A percentile compares a stretch with the other conserved stretches of the same genome.
Evolutionary conservation across 2,113 vertebrate genomes (phyloP).

Genomic region (Sisor rabdophorus): DNA sequence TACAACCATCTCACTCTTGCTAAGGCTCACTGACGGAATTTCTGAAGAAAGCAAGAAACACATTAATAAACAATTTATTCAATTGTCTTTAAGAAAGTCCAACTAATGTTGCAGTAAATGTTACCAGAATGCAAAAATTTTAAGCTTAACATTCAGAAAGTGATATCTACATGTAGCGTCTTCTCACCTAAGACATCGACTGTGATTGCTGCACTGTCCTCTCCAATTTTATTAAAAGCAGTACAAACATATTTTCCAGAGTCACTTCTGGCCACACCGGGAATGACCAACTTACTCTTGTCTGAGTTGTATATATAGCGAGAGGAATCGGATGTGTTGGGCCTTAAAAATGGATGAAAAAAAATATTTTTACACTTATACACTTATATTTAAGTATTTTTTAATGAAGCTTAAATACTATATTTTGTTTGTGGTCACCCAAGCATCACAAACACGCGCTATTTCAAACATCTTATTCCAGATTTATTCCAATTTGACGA

Average conservation of each 20-base stretch:
- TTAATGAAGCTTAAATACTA: no score
- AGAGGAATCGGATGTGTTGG: conserved; percentile 45
- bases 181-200: conserved; percentile 66
- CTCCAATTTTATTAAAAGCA: conserved; percentile 61
- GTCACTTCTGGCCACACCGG: conserved; percentile 54
- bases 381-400: not conserved
- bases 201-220: conserved; percentile 41
- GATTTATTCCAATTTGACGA: no score
- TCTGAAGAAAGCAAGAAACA: conserved; percentile 33
- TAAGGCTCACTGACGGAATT: conserved; percentile 42
- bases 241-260: conserved; percentile 64
- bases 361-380: not conserved
- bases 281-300: conserved; percentile 62
- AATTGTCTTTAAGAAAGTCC: not conserved
- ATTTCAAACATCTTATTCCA: no score
- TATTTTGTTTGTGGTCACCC: no score
- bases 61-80: not conserved
- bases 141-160: not conserved
- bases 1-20: conserved; percentile 39
- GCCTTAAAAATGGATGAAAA: conserved; percentile 48
- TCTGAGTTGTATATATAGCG: conserved; percentile 67
- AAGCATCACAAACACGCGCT: no score
- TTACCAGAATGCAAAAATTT: not conserved
- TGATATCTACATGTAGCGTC: not conserved
- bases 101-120: conserved; percentile 25